Conservation (phyloP, 2,797 vertebrate genomes). For the Garrulus glandarius region DNA sequence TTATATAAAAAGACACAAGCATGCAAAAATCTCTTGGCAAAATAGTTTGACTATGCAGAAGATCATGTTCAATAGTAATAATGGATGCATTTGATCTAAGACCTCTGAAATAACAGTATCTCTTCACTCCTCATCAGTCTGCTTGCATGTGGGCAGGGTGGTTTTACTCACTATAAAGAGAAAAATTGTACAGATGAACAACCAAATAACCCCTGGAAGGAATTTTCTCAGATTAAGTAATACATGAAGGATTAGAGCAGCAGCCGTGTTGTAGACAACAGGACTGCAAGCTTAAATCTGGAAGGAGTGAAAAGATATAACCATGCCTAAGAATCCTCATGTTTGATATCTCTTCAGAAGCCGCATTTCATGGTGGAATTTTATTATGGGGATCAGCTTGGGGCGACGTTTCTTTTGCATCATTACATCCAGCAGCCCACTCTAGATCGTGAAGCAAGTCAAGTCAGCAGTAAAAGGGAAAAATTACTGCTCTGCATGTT, state of each 20-base stretch:
- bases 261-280: not conserved
- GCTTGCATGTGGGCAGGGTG: not conserved
- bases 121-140: not conserved
- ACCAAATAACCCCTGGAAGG: not conserved
- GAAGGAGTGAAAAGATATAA: not conserved
- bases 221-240: constrained; percentile 1
- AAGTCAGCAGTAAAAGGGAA: not conserved
- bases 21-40: not conserved
- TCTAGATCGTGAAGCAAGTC: not conserved
- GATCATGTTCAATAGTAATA: not conserved
- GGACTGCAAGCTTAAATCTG: not conserved
- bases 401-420: not conserved
- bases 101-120: not conserved
- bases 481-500: not conserved
- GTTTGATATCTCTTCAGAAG: not conserved
- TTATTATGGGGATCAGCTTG: not conserved
- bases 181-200: not conserved
- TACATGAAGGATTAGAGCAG: not conserved
- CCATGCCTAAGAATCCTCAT: not conserved
- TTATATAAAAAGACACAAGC: not conserved
- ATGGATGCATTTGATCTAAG: not conserved
- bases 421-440: not conserved
- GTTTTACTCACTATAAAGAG: not conserved
- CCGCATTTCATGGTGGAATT: not conserved
- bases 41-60: not conserved